Percentiles rank a stretch among this genome's conserved stretches.
phyloP scores from a whole-genome alignment of 2,888 invertebrate species.

The Lasiommata megera region DNA sequence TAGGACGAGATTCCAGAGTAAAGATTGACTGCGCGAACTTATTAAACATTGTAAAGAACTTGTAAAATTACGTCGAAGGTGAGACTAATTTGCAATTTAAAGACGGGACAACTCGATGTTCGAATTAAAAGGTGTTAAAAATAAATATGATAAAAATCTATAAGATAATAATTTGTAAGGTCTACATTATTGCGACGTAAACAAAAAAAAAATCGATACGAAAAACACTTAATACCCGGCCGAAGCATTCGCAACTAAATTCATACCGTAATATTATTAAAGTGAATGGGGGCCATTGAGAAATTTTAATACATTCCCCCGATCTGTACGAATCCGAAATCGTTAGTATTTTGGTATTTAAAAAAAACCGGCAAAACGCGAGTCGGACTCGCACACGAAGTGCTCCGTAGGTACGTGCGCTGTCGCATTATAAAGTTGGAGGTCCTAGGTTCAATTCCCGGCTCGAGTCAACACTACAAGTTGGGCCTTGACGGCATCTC shows the following conservation, averaged over 20 bases:
- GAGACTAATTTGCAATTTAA: constrained; percentile 3
- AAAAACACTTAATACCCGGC: constrained; percentile 8
- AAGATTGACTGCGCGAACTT: background rate
- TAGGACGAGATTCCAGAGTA: background rate
- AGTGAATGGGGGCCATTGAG: constrained; percentile 22
- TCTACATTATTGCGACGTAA: constrained; percentile 17
- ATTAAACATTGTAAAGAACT: background rate
- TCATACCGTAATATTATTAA: constrained; percentile 18
- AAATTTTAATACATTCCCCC: constrained; percentile 25
- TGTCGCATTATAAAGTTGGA: no score
- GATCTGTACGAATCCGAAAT: constrained; percentile 23
- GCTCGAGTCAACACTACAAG: no score
- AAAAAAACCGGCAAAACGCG: no score
- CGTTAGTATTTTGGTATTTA: constrained; percentile 33
- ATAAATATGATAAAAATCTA: constrained; percentile 3
- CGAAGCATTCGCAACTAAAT: constrained; percentile 20
- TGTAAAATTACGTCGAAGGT: background rate
- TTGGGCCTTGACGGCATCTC: no score
- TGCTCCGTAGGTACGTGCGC: no score
- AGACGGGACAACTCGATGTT: background rate
- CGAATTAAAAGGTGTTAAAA: constrained; percentile 3
- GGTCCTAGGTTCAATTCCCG: no score
- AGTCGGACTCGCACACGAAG: no score
- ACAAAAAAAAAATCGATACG: background rate
- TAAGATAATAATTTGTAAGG: constrained; percentile 17